Base-by-base conservation (phyloP, 2,797 vertebrate species). In the Anguilla pacifica region DNA sequence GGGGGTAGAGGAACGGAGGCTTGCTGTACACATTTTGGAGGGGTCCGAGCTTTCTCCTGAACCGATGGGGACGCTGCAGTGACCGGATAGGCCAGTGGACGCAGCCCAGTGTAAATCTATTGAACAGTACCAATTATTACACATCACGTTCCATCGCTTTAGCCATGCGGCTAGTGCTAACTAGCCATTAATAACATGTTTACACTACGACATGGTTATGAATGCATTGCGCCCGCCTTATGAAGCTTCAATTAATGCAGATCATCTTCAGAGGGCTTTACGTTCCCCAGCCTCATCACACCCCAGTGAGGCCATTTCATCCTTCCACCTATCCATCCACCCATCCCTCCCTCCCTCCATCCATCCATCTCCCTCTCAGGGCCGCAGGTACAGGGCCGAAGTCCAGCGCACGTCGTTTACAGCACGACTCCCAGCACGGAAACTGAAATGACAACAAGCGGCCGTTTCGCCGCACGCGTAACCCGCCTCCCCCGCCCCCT, bases 361-460 rank as follows among this genome's bases (percentile, higher is more conserved):
- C 35, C 35, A 35, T 31, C 7, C 7, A 49, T 84, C 22, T 10
- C 31, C 51, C 81, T 6, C 57, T 84, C 86, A 88, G 86, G 83
- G 51, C 77, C 86, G 84, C 82, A 87, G 85, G 84, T 35, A 53
- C 82, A 77, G 83, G 87, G 88, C 89, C 85, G 89, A 90, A 90
- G 90, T 90, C 90, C 84, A 87, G n/a, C 85, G 85, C 88, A 83
- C 64, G 82, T 85, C 59, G 57, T 89, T 89, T 74, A 88, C 85
- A 88, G 88, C 87, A 88, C 25, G 86, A 77, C 85, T 85, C 86
- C 25, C 85, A 83, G 88, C 59, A 87, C 83, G 87, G 90, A 51
- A 81, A 51, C 81, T 31, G 43, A 25, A 83, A 25, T 3, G n/a
- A 51, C 81, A 51, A 25, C 7, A 6, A 51, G 19, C 17, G 49